Base-by-base conservation (phyloP, 2,797 vertebrate species). In the Smutsia gigantea region DNA sequence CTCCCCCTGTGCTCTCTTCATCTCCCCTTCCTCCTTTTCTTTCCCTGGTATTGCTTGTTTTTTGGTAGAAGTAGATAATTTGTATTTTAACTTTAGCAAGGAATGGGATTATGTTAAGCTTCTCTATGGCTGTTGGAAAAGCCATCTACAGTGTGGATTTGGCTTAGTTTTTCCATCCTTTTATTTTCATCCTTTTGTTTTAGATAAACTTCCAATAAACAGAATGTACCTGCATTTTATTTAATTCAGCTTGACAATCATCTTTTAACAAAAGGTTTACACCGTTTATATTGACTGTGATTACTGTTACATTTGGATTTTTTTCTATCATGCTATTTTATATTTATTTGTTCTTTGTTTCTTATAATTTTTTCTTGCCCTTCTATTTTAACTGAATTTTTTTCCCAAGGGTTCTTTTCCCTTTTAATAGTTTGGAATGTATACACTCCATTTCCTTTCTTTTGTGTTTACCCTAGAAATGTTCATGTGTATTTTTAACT, bases 51-150 rank as follows among this genome's bases (percentile, higher is more conserved):
- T 69, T 2, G 39, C 31, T 1, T 7, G 21, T 64, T 39, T 46
- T 51, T 51, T 8, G 10, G 27, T 69, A 71, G 21, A 91, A 75
- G 29, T 34, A 90, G 19, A 46, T 31, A 57, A 71, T 87, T 86
- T 66, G 57, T 64, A 84, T 93, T 89, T 96, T 79, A 57, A 74
- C 42, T 89, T 94, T 64, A 74, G 63, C 23, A 55, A 94, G 27
- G 34, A 85, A 53, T 82, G 17, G 25, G 5, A 74, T 78, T 84
- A n/a, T 34, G 21, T 79, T 94, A 75, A 93, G 15, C 29, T 92
- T 2, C 66, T 93, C 13, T 59, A 69, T 91, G 69, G 57, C 14
- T 49, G 1, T 13, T 87, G 55, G 42, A 39, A 39, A 37, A 9
- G 21, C 21, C n/a, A 79, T 59, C 31, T 53, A 42, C 5, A 51